Conservation (phyloP, 2,113 vertebrate species). For the Gnathonemus echidnorhynchus region DNA sequence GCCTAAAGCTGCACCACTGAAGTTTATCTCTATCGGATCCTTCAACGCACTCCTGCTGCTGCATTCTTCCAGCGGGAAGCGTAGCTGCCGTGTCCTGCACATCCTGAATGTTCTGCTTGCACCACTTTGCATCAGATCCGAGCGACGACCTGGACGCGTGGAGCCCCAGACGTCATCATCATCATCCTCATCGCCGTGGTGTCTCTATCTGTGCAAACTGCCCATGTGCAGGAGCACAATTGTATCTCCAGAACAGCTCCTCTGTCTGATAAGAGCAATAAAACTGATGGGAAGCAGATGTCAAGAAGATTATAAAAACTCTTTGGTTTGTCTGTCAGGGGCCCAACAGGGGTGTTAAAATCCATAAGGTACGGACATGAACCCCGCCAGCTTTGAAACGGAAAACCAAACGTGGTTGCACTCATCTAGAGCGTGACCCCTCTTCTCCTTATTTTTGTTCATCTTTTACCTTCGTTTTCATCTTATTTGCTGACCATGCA, state of each 20-base stretch:
- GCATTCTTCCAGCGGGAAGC: not conserved
- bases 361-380: not conserved
- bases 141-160: not conserved
- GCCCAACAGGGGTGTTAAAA: not conserved
- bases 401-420: not conserved
- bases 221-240: not conserved
- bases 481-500: not conserved
- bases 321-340: not conserved
- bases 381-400: not conserved
- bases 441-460: not conserved
- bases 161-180: not conserved
- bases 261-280: not conserved
- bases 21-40: not conserved
- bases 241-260: not conserved
- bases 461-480: not conserved
- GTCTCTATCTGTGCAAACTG: not conserved
- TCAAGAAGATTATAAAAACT: constrained; percentile 13
- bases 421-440: not conserved
- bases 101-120: not conserved
- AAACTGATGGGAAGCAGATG: constrained; percentile 21
- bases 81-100: not conserved
- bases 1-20: not conserved
- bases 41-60: not conserved
- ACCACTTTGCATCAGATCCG: not conserved
- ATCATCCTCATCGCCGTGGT: not conserved